Evolutionary conservation across 2,113 vertebrate genomes (phyloP), one percentile per base, ranked within the genome.

Genomic region (Gobiocypris rarus): DNA sequence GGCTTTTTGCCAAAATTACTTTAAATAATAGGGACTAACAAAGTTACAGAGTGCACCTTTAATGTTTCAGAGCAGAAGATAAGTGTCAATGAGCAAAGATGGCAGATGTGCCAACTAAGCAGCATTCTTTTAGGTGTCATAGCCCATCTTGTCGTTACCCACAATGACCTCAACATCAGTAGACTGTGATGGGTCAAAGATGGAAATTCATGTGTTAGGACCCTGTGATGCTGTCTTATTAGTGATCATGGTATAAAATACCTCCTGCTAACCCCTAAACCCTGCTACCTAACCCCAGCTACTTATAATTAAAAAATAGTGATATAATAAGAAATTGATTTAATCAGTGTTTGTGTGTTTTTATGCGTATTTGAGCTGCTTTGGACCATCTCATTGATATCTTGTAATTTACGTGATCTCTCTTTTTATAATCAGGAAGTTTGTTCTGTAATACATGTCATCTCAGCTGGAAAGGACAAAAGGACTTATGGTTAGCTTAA

Each of bases 171-270:
- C 26, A 14, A 50, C 9, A 41, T 26, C 70, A 85, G 59, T 15
- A n/a, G 83, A 38, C 83, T 83, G 61, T 17, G 9, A 58, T 48
- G 56, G 83, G 69, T 70, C 82, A 84, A 59, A 82, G 22, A 34
- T 34, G 31, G 31, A 34, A 63, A 84, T 82, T 79, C 70, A 85
- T 56, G 45, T 73, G 76, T 87, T 81, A 78, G 78, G 6, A 34
- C 61, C 76, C 54, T 67, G 82, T 24, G 82, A 83, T 69, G 58
- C 54, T 50, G 5, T 81, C 77, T 89, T 85, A 87, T 85, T 86
- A 85, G 80, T 86, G 74, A 78, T 48, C 45, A 45, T 77, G 58
- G 48, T 45, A 63, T 43, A 74, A 78, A 70, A 11, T 61, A 50
- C 43, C 14, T 15, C 43, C 26, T 24, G 24, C n/a, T 38, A 38